Base-by-base conservation (phyloP, 2,888 invertebrate genomes). In the Conops quadrifasciatus region DNA sequence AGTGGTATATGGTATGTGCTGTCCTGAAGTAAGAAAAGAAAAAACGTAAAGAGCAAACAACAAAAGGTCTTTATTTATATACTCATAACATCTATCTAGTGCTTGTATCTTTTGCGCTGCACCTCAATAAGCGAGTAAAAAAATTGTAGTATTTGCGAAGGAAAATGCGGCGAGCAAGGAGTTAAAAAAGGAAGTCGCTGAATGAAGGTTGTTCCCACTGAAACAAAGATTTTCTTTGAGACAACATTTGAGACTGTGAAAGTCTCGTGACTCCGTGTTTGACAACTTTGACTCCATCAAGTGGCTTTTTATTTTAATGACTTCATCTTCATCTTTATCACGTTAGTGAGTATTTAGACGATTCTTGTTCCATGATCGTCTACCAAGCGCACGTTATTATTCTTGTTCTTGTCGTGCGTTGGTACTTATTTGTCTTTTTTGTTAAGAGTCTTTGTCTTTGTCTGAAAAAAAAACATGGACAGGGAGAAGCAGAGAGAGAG, bases 121-220 rank as follows among this genome's bases (percentile, higher is more conserved):
- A 21, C 21, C 43, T 62, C 43, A 62, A 62, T 62, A 62, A 62
- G 58, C 28, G 16, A 45, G 28, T 58, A 58, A 58, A 58, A 58
- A 26, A 16, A 15, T 5, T 24, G 16, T 58, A 58, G 26, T 24
- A 58, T 21, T 5, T 13, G 5, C 11, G 21, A 16, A 58, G 16
- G 16, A 26, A 5, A 26, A 58, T 28, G 9, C 11, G 5, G n/a
- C 2, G 21, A 19, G 21, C 11, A 11, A 19, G 53, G 11, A 4
- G 16, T 2, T 15, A 1, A 13, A n/a, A 43, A 9, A 19, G 9
- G 2, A 13, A 21, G 16, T 59, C 15, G 60, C 15, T 1, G 19
- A 60, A n/a, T n/a, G 19, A 30, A 43, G 1, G n/a, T 4, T 0
- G 7, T 5, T 19, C n/a, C n/a, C n/a, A n/a, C n/a, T n/a, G n/a